These are phyloP conservation scores for Parelbella ahira DNA, from an alignment of 2,888 invertebrate species.

Conservation along the genomic window DNA sequence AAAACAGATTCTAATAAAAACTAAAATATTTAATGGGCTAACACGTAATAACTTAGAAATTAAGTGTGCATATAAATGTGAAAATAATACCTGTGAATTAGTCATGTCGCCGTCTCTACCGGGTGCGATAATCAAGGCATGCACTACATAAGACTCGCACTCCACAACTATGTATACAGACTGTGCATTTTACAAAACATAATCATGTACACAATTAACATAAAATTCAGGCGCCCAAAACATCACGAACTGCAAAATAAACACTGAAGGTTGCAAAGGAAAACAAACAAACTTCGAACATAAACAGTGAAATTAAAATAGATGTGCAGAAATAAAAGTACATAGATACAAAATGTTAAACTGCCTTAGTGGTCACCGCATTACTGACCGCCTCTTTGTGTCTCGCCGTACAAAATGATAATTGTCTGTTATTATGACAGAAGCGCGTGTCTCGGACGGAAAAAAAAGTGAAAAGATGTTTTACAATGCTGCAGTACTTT, in stretches of 20 bases:
- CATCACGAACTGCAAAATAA: slow-evolving; percentile 66
- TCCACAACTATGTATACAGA: slow-evolving; percentile 59
- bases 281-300: slow-evolving; percentile 62
- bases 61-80: slow-evolving; percentile 49
- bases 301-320: slow-evolving; percentile 42
- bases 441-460: slow-evolving; percentile 62
- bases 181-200: slow-evolving; percentile 69
- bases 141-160: slow-evolving; percentile 72
- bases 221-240: slow-evolving; percentile 65
- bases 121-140: slow-evolving; percentile 68
- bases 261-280: slow-evolving; percentile 70
- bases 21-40: not conserved
- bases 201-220: slow-evolving; percentile 66
- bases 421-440: slow-evolving; percentile 50
- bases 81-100: slow-evolving; percentile 81
- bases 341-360: slow-evolving; percentile 24
- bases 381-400: slow-evolving; percentile 39
- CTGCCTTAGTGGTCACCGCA: slow-evolving; percentile 40
- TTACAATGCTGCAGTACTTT: slow-evolving; percentile 39
- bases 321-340: slow-evolving; percentile 41
- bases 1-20: not conserved
- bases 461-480: slow-evolving; percentile 74
- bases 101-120: slow-evolving; percentile 76
- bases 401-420: slow-evolving; percentile 47
- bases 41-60: slow-evolving; percentile 21